Percentiles rank a stretch among this genome's conserved stretches.
Evolutionary conservation across 2,888 invertebrate species (phyloP).

Genomic region (Ormyrus labotus): DNA sequence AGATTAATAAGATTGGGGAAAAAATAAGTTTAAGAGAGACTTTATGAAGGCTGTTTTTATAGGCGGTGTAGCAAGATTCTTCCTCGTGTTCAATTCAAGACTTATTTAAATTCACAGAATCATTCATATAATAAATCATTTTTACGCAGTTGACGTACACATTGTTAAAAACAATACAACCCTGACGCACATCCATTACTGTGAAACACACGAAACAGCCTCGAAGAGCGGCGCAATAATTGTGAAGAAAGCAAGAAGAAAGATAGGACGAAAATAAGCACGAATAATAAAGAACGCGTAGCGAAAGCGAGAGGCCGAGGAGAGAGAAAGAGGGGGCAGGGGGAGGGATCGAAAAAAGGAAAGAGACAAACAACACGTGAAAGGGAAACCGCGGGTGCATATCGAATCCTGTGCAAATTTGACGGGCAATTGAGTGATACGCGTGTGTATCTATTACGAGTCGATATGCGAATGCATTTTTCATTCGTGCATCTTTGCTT

Average conservation of each 20-base stretch:
- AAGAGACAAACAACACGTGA: background rate
- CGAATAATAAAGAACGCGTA: constrained; percentile 18
- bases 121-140: too few relatives aligned
- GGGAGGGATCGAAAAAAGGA: background rate
- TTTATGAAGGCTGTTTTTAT: too few relatives aligned
- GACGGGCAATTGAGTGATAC: constrained; percentile 51
- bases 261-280: constrained; percentile 36
- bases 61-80: too few relatives aligned
- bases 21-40: too few relatives aligned
- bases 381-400: constrained; percentile 52
- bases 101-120: too few relatives aligned
- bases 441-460: constrained; percentile 41
- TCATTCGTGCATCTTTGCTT: constrained; percentile 51
- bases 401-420: constrained; percentile 54
- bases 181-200: too few relatives aligned
- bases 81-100: too few relatives aligned
- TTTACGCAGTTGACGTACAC: too few relatives aligned
- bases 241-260: constrained; percentile 4
- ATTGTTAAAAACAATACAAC: too few relatives aligned
- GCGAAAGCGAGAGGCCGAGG: background rate
- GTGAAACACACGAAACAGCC: too few relatives aligned
- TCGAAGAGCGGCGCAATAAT: too few relatives aligned
- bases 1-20: too few relatives aligned
- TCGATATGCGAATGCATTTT: constrained; percentile 51
- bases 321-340: background rate